Base-by-base conservation (phyloP, 1,140 invertebrate genomes). In the Pantala flavescens region DNA sequence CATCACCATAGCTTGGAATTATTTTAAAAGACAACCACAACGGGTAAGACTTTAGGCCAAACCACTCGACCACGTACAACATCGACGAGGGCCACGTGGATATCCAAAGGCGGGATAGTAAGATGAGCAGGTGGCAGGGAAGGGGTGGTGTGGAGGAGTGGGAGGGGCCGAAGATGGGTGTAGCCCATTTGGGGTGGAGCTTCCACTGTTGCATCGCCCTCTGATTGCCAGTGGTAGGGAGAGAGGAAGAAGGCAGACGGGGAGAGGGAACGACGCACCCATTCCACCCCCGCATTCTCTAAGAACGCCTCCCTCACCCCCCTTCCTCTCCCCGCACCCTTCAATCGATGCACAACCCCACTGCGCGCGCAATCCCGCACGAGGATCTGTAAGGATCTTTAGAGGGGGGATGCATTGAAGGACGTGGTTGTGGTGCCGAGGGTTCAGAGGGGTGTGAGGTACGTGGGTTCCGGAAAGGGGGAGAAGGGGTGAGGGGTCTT, bases 131-230 rank as follows among this genome's bases (percentile, higher is more conserved):
- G 28, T 9, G 9, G n/a, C n/a, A n/a, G n/a, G n/a, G 72, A 24
- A 75, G 74, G 74, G 36, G 63, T 55, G 73, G 71, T 72, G 73
- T 23, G 43, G 75, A 72, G 71, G 72, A 74, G 42, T 72, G 43
- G 74, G 74, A 55, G 71, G 74, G 73, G 74, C 73, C 71, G 49
- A 55, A 16, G 76, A 28, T 24, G 55, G 70, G 74, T 24, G 73
- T 71, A 72, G 73, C n/a, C 71, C 28, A 24, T 72, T 21, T 16
- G 49, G 49, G 49, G 49, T 63, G 49, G 49, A 63, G 49, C 49
- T 28, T 28, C 74, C 24, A 73, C 36, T 71, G 70, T 72, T 71
- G 74, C 71, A 75, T 71, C 70, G 71, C 43, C 70, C 49, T 36
- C n/a, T 12, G 49, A 21, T 63, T 63, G 14, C n/a, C 12, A 21